phyloP scores from a whole-genome alignment of 1,140 invertebrate species.

The Tyrophagus putrescentiae region DNA sequence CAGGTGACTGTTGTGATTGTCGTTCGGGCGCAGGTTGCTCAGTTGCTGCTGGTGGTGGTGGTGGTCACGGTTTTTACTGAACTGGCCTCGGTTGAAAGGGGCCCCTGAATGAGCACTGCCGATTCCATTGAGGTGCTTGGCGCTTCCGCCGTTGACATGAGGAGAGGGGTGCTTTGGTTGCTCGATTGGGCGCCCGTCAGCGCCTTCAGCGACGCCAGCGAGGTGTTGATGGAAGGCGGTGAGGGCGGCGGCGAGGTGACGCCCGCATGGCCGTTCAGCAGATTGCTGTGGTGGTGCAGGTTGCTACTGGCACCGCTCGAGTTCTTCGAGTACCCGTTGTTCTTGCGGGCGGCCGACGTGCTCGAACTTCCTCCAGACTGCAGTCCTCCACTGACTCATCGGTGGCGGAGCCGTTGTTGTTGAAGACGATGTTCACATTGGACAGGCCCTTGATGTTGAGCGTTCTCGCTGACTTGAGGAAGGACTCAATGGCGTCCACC shows the following conservation, averaged over 20 bases:
- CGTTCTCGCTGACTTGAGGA: conserved; percentile 14
- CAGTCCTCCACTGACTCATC: neutral
- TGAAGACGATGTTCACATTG: conserved; percentile 19
- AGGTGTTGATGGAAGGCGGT: conserved; percentile 8
- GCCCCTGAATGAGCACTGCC: no score
- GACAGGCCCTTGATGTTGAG: conserved; percentile 21
- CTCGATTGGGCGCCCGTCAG: neutral
- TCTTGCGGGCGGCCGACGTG: neutral
- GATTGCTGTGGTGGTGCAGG: no score
- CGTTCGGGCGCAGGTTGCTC: neutral
- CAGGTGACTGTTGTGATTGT: neutral
- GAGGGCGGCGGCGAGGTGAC: conserved; percentile 13
- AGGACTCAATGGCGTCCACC: conserved; percentile 17
- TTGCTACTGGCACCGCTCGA: neutral
- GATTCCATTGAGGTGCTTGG: no score
- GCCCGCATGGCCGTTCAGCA: conserved; percentile 5
- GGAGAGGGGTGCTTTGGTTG: no score
- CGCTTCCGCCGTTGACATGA: no score
- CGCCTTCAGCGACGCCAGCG: conserved; percentile 16
- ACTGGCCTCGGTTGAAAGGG: neutral
- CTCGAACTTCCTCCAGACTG: no score
- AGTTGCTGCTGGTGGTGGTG: conserved; percentile 20
- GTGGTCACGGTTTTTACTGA: neutral
- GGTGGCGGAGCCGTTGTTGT: conserved; percentile 2
- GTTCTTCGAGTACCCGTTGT: neutral